Evolutionary conservation across 1,140 invertebrate species (phyloP), one percentile per base, ranked within the genome.

Genomic region (Drosophila littoralis): DNA sequence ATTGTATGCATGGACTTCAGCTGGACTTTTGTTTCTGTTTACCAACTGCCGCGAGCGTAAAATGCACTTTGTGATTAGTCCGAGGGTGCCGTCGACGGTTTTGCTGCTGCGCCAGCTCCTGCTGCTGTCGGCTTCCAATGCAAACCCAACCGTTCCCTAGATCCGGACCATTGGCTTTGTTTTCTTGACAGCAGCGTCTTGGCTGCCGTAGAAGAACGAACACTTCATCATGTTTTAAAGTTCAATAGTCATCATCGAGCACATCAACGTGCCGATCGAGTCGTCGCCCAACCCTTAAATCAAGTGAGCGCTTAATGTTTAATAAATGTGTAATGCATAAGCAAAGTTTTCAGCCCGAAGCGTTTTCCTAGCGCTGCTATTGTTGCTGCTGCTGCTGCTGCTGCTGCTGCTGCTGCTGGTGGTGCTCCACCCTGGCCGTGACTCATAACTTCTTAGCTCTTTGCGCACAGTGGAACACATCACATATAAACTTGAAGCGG

Each of bases 11-110:
- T 51, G 84, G 83, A 88, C 83, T 76, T 75, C 63, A 65, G 66
- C 83, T 83, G 83, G 84, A 86, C 83, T 83, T 79, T 88, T 80
- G 84, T 83, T 88, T 73, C 67, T 74, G 75, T 86, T 88, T 86
- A 83, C 82, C 83, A 88, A 86, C 83, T 80, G 84, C 83, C 83
- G 83, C 84, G 66, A 83, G 83, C 83, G 72, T 75, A 86, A 86
- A 86, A 89, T 86, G 83, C 83, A 86, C 83, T 86, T 86, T 86
- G 83, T 86, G 83, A 86, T 86, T 86, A 86, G 83, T 86, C 88
- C 76, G 79, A 88, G 83, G 84, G 83, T 82, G 82, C 75, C 59
- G 61, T 75, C 48, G 66, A 66, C 17, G 35, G 40, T 32, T 32
- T 33, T 45, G 51, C 17, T 46, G 17, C 57, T 35, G 36, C 38